Evolutionary conservation across 2,888 invertebrate genomes (phyloP).

Genomic region (Aethes cnicana): DNA sequence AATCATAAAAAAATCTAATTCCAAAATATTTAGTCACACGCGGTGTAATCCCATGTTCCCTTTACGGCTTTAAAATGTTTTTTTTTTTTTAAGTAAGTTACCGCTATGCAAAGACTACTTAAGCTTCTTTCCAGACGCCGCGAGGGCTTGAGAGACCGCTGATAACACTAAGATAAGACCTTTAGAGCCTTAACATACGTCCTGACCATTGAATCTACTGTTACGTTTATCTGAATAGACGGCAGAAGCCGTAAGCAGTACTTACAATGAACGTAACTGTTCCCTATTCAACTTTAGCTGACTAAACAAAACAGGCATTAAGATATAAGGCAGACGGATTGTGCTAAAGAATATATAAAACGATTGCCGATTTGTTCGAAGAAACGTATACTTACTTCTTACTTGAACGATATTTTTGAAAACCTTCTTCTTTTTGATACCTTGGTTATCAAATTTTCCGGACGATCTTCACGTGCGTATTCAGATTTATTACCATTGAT

Average conservation of each 20-base stretch:
- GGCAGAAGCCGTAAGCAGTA: constrained; percentile 14
- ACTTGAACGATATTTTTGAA: too few species aligned
- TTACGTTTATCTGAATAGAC: constrained; percentile 3
- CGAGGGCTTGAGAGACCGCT: background rate
- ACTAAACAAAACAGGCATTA: constrained; percentile 13
- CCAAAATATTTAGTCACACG: too few species aligned
- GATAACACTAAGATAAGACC: background rate
- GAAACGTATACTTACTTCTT: constrained; percentile 1
- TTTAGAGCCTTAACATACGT: background rate
- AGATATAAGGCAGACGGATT: background rate
- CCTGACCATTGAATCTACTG: background rate
- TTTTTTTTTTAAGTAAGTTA: background rate
- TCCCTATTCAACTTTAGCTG: constrained; percentile 19
- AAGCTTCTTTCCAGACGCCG: background rate
- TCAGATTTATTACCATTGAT: too few species aligned
- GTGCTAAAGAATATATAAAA: constrained; percentile 8
- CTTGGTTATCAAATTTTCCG: too few species aligned
- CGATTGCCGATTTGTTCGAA: background rate
- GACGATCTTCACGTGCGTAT: too few species aligned
- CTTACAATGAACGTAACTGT: constrained; percentile 24
- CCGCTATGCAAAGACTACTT: background rate
- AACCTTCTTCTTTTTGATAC: too few species aligned
- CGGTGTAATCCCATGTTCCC: too few species aligned
- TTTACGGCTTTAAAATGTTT: too few species aligned
- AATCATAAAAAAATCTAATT: too few species aligned